Conservation (phyloP, 2,113 vertebrate species). For the Cacatua alba region DNA sequence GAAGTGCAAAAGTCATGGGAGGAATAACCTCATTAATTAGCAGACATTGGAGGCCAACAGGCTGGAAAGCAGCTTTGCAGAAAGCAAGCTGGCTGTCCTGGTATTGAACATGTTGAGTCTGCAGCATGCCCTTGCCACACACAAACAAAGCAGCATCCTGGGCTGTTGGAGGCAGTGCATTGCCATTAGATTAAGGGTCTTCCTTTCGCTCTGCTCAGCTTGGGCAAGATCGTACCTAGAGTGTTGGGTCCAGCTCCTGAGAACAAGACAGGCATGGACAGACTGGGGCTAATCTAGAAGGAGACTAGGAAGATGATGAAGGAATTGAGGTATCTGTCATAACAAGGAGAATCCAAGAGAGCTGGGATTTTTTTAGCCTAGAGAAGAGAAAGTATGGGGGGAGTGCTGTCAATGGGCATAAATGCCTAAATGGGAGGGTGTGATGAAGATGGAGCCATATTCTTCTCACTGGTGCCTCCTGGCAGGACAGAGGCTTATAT, state of each 20-base stretch:
- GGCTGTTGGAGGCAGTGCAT: background rate
- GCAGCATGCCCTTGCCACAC: background rate
- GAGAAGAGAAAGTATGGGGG: background rate
- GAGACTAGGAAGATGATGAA: background rate
- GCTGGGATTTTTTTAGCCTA: background rate
- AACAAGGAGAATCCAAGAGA: background rate
- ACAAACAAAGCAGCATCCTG: background rate
- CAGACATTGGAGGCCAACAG: rapidly evolving
- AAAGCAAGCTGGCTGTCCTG: background rate
- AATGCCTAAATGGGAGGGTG: background rate
- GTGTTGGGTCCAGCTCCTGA: background rate
- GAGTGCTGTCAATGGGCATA: background rate
- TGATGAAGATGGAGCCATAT: background rate
- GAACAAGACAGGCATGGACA: background rate
- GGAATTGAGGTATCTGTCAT: background rate
- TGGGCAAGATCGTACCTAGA: background rate
- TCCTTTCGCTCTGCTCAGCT: background rate
- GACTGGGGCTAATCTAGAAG: background rate
- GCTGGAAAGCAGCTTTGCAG: background rate
- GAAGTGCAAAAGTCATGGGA: background rate
- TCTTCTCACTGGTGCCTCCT: background rate
- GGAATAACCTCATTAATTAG: background rate
- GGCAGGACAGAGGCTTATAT: background rate
- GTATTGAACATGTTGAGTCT: background rate
- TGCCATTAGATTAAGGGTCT: background rate